Percentiles rank a stretch among this genome's conserved stretches.
These are phyloP conservation scores for Pituophis catenifer DNA, from an alignment of 2,113 vertebrate genomes.

Conservation along the genomic window DNA sequence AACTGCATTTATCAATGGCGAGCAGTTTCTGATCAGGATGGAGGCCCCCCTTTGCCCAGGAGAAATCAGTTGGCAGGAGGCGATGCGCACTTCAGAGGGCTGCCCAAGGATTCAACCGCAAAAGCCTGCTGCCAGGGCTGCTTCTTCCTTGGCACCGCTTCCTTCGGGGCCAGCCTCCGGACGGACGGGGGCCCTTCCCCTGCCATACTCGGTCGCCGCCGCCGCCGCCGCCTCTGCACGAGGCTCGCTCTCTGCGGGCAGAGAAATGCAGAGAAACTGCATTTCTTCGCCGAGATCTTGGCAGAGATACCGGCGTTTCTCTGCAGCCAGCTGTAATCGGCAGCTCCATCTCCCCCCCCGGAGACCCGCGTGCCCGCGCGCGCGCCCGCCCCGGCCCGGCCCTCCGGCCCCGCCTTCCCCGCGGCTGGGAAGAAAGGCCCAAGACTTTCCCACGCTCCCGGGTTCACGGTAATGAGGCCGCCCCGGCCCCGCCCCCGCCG, in stretches of 20 bases:
- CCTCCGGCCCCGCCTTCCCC: conserved; percentile 38
- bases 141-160: background rate
- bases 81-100: too few relatives aligned
- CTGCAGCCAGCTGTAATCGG: background rate
- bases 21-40: conserved; percentile 19
- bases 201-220: background rate
- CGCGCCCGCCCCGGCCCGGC: background rate
- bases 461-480: conserved; percentile 97
- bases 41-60: background rate
- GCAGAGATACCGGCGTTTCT: background rate
- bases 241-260: background rate
- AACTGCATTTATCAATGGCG: conserved; percentile 17
- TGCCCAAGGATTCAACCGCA: too few relatives aligned
- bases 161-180: background rate
- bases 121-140: background rate
- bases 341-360: background rate
- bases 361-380: background rate
- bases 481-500: conserved; percentile 79
- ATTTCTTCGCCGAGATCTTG: background rate
- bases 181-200: background rate
- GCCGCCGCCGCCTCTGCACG: background rate
- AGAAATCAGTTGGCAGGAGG: background rate
- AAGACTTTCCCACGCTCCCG: conserved; percentile 98
- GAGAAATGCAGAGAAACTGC: background rate
- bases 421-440: conserved; percentile 94